phyloP scores from a whole-genome alignment of 2,797 vertebrate genomes.

The Prionace glauca region DNA sequence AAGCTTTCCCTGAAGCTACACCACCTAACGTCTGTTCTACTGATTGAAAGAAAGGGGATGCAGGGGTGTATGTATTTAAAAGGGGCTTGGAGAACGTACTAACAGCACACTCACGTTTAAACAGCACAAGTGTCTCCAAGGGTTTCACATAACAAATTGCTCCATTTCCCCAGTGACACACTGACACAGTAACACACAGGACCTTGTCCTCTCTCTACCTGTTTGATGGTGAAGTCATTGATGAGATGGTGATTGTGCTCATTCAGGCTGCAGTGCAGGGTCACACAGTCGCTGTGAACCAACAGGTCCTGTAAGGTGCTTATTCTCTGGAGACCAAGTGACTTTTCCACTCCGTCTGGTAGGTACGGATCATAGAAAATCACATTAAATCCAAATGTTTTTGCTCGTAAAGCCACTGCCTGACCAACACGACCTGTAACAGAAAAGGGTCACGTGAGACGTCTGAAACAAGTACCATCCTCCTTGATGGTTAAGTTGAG shows the following conservation, averaged over 20 bases:
- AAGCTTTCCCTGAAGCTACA: background rate
- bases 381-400: constrained; percentile 79
- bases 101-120: background rate
- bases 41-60: background rate
- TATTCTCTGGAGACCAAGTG: constrained; percentile 78
- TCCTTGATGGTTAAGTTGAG: constrained; percentile 44
- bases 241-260: constrained; percentile 90
- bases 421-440: constrained; percentile 75
- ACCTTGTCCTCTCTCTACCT: constrained; percentile 56
- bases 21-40: background rate
- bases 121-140: background rate
- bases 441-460: constrained; percentile 46
- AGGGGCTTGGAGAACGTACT: background rate
- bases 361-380: constrained; percentile 85
- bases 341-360: constrained; percentile 79
- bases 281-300: constrained; percentile 83
- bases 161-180: background rate
- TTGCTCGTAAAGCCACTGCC: constrained; percentile 80
- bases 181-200: constrained; percentile 4
- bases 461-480: constrained; percentile 44
- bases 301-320: constrained; percentile 80
- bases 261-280: constrained; percentile 83
- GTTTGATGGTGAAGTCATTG: constrained; percentile 89
- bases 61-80: background rate
- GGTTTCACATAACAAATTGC: background rate